A percentile compares a stretch with the other conserved stretches of the same genome.
Evolutionary conservation across 2,888 invertebrate genomes (phyloP).

Genomic region (Conomelus anceps): DNA sequence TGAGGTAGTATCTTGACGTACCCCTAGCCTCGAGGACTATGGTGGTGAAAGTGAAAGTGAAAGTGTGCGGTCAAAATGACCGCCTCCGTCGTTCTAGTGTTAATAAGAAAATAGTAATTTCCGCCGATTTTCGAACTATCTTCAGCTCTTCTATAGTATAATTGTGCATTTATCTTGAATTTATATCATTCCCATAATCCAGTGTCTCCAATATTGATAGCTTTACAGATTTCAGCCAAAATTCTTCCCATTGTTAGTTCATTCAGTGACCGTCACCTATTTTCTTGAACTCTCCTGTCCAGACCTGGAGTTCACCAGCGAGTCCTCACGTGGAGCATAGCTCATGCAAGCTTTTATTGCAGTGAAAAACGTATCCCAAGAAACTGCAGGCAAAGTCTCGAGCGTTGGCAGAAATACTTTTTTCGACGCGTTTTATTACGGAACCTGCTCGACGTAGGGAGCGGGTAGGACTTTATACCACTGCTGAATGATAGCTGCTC

Average conservation of each 20-base stretch:
- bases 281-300: background rate
- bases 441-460: background rate
- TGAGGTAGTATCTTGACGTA: too few species aligned
- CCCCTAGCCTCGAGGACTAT: too few species aligned
- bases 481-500: background rate
- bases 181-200: too few species aligned
- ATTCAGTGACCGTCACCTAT: background rate
- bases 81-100: too few species aligned
- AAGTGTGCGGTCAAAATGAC: too few species aligned
- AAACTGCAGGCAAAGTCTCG: background rate
- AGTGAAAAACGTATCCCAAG: background rate
- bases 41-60: too few species aligned
- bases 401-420: background rate
- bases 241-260: background rate
- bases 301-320: background rate
- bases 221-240: background rate
- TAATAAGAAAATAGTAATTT: too few species aligned
- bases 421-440: background rate
- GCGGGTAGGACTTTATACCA: background rate
- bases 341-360: background rate
- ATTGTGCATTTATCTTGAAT: too few species aligned
- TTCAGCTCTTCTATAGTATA: too few species aligned
- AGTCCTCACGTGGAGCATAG: too few species aligned
- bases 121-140: too few species aligned
- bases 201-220: too few species aligned